These are phyloP conservation scores for Heliocidaris tuberculata DNA, from an alignment of 35 echinoderm and acorn worm genomes.

Conservation along the genomic window DNA sequence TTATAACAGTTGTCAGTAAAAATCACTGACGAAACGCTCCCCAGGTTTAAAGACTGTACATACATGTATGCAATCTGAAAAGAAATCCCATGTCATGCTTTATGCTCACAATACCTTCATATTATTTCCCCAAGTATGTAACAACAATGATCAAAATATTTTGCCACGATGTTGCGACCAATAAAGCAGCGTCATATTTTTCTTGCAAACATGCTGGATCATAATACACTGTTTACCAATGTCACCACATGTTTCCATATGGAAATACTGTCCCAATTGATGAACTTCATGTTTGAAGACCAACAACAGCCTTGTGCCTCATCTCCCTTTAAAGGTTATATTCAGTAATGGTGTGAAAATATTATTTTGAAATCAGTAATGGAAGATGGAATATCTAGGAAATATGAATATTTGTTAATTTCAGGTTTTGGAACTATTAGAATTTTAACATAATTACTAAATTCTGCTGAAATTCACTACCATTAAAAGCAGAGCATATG, in stretches of 20 bases:
- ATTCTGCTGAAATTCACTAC: too few species aligned
- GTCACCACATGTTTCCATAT: background rate
- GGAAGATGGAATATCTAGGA: background rate
- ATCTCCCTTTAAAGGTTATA: background rate
- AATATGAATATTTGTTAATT: too few species aligned
- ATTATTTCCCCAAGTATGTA: background rate
- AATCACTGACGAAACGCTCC: too few species aligned
- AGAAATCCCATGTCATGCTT: background rate
- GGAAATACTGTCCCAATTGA: background rate
- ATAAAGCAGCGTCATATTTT: background rate
- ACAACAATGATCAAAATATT: background rate
- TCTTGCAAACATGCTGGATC: background rate
- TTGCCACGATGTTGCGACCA: background rate
- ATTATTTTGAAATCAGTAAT: background rate
- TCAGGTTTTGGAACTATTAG: too few species aligned
- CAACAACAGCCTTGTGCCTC: background rate
- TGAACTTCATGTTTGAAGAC: background rate
- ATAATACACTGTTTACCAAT: background rate
- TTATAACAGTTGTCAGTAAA: too few species aligned
- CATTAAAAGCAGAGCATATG: too few species aligned
- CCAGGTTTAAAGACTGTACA: too few species aligned
- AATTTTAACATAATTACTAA: too few species aligned
- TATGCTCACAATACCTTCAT: background rate
- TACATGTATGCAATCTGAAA: background rate
- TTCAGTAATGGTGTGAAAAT: background rate